Evolutionary conservation across 2,113 vertebrate species (phyloP).

Genomic region (Drymodes brunneopygia): DNA sequence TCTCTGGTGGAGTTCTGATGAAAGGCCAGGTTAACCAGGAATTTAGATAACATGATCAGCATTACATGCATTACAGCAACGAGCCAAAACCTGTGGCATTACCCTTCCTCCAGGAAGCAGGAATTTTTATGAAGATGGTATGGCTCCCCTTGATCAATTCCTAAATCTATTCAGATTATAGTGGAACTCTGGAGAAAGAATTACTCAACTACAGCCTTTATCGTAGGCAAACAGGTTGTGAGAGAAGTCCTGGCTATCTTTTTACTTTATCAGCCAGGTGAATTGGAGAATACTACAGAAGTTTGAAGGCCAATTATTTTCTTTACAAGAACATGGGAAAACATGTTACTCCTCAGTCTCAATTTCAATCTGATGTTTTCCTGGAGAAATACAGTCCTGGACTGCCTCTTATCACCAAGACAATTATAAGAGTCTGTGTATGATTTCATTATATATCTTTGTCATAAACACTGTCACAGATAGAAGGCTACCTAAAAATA

Average conservation of each 20-base stretch:
- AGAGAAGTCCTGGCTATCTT: background rate
- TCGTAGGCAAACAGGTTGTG: background rate
- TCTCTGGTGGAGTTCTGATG: background rate
- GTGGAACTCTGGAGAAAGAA: background rate
- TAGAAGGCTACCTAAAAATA: background rate
- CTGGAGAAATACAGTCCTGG: background rate
- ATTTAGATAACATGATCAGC: background rate
- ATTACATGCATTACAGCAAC: background rate
- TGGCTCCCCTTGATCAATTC: background rate
- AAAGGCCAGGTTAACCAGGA: background rate
- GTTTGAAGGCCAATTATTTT: background rate
- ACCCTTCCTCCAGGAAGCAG: background rate
- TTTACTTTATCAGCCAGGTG: background rate
- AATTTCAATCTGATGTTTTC: background rate
- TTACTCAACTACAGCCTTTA: background rate
- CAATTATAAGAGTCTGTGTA: background rate
- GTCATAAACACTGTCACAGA: background rate
- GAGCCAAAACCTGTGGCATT: background rate
- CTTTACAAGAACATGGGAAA: background rate
- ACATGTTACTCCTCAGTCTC: background rate
- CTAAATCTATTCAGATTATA: background rate
- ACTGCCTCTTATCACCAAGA: background rate
- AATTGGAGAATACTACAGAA: background rate
- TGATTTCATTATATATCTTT: background rate
- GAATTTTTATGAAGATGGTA: background rate